Evolutionary conservation across 2,888 invertebrate species (phyloP), one percentile per base, ranked within the genome.

Genomic region (Punctoribates punctum): DNA sequence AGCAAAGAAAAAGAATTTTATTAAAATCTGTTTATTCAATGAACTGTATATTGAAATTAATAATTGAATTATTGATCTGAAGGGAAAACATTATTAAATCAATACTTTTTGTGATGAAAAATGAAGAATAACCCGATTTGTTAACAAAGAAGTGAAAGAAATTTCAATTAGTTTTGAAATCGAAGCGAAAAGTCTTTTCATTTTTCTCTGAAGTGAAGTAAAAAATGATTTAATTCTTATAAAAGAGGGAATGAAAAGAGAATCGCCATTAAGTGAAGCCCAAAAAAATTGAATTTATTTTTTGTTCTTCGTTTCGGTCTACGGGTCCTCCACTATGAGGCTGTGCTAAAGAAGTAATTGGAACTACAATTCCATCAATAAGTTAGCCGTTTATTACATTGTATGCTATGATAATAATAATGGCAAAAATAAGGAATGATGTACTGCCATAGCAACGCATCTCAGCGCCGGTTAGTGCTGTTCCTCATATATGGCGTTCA

Each of bases 331-430:
- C 34, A 34, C 34, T 34, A 34, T 34, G 8, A 34, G 54, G 54
- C n/a, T 20, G n/a, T 15, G 54, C 62, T n/a, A 13, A 27, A 62
- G 29, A 27, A 62, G 29, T 62, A 62, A 62, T 62, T 62, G 62
- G 29, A 34, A 54, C 54, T 17, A 54, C 62, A n/a, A 57, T 11
- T 62, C 25, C 62, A 62, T 62, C 62, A 62, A 62, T 62, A 62
- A 62, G 62, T 62, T 62, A 62, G 29, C 29, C 54, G 29, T 62
- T 62, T 62, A 62, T 62, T 62, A 62, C 62, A 62, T 62, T 62
- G 62, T 62, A 62, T 62, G 29, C 62, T 62, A 38, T 67, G 25
- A 67, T 38, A 67, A 67, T 67, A 54, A 48, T 48, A 48, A 48
- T 48, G 17, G 17, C 17, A 48, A 54, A n/a, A 54, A 54, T 54